Conservation (phyloP, 2,888 invertebrate genomes). For the Drosophila gaucha region DNA sequence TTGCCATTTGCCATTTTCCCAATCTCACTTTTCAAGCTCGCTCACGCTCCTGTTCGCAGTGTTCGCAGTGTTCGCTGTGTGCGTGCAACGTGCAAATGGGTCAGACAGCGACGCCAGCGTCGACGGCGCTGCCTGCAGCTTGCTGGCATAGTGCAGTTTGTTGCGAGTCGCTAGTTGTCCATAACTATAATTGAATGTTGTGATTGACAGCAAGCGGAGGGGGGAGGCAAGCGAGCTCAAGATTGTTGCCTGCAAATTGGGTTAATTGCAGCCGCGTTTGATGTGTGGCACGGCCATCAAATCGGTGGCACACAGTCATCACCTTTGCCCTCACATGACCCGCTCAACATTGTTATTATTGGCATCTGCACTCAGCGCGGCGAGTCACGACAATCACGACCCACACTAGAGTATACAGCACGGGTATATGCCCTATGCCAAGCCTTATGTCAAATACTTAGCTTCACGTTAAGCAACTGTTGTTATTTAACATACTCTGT, state of each 20-base stretch:
- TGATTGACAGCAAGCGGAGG: slow-evolving; percentile 47
- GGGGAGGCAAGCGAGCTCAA: neutral
- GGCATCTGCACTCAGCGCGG: slow-evolving; percentile 15
- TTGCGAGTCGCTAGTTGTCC: slow-evolving; percentile 32
- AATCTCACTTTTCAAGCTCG: neutral
- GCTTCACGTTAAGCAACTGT: neutral
- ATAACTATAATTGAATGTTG: slow-evolving; percentile 65
- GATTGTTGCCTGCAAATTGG: slow-evolving; percentile 53
- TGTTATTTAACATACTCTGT: neutral
- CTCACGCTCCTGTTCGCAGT: slow-evolving; percentile 9
- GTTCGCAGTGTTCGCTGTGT: slow-evolving; percentile 36
- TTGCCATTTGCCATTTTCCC: neutral
- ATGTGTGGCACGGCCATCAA: slow-evolving; percentile 27
- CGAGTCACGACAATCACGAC: neutral
- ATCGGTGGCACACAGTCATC: slow-evolving; percentile 27
- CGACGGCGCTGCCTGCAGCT: slow-evolving; percentile 15
- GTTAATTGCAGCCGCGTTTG: slow-evolving; percentile 59
- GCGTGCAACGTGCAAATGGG: slow-evolving; percentile 59
- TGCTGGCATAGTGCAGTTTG: slow-evolving; percentile 43
- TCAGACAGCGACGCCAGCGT: slow-evolving; percentile 43
- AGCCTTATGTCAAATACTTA: no score
- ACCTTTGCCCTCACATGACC: slow-evolving; percentile 35
- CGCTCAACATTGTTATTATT: slow-evolving; percentile 39
- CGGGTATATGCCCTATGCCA: neutral
- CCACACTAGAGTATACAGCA: neutral